Conservation (phyloP, 64 coral and sea anemone species). For the Dendrophyllia cribrosa region DNA sequence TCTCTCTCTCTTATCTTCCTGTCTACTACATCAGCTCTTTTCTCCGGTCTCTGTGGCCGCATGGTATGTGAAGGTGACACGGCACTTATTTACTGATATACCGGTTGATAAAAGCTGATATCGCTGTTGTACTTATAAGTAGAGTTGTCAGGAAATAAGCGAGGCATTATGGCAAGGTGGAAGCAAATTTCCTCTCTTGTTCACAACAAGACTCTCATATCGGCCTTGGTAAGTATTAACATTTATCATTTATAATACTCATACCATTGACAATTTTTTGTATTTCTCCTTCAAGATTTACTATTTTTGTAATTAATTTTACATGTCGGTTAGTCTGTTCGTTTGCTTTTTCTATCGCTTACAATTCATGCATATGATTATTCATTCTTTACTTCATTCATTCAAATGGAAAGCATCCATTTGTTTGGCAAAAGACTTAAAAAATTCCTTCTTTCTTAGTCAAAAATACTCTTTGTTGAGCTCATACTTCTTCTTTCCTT, state of each 20-base stretch:
- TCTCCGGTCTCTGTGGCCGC: too few species aligned
- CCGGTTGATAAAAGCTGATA: neutral
- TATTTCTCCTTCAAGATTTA: too few species aligned
- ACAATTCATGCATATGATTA: too few species aligned
- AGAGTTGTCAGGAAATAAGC: neutral
- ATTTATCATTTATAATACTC: neutral
- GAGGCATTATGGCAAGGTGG: conserved; percentile 52
- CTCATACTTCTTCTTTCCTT: neutral
- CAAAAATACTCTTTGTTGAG: too few species aligned
- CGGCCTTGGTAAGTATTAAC: neutral
- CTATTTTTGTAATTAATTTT: too few species aligned
- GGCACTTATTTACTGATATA: neutral
- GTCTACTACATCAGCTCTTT: too few species aligned
- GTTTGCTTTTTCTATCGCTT: neutral
- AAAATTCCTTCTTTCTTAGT: too few species aligned
- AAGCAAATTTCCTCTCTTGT: conserved; percentile 67
- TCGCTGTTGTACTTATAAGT: neutral
- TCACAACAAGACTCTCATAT: conserved; percentile 7
- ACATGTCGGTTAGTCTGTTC: neutral
- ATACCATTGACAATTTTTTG: too few species aligned
- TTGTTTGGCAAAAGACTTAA: too few species aligned
- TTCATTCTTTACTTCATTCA: neutral
- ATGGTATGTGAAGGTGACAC: too few species aligned
- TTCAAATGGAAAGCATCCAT: too few species aligned
- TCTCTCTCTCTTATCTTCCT: too few species aligned